These are phyloP conservation scores for Aethes cnicana DNA, from an alignment of 2,888 invertebrate species.

Conservation along the genomic window DNA sequence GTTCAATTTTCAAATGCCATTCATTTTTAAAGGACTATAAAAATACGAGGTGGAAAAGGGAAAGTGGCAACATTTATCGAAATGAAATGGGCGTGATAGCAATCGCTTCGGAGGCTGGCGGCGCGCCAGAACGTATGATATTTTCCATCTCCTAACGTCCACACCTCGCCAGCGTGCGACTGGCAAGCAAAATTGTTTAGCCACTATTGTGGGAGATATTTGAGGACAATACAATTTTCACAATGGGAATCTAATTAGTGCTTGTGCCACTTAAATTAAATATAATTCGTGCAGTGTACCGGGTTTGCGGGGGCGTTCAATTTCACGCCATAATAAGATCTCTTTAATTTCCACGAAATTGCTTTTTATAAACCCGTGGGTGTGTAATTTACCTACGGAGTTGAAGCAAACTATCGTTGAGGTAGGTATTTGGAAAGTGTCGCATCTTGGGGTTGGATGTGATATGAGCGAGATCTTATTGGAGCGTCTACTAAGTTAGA, in stretches of 20 bases:
- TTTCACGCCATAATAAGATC: slow-evolving; percentile 65
- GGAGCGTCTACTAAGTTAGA: slow-evolving; percentile 48
- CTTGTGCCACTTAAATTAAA: slow-evolving; percentile 30
- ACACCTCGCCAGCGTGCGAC: slow-evolving; percentile 11
- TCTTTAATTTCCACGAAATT: slow-evolving; percentile 38
- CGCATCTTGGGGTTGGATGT: slow-evolving; percentile 31
- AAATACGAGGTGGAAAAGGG: slow-evolving; percentile 19
- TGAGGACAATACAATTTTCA: slow-evolving; percentile 2
- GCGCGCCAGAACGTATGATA: slow-evolving; percentile 42
- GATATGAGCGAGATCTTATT: slow-evolving; percentile 61
- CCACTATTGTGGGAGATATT: slow-evolving; percentile 15
- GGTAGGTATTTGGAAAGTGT: too few relatives aligned
- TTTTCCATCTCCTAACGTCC: slow-evolving; percentile 42
- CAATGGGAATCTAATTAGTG: slow-evolving; percentile 22
- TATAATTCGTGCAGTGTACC: slow-evolving; percentile 46
- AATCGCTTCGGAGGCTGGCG: slow-evolving; percentile 52
- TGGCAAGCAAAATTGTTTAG: slow-evolving; percentile 29
- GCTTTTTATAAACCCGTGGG: too few relatives aligned
- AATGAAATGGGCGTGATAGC: slow-evolving; percentile 44
- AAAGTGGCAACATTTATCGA: slow-evolving; percentile 23
- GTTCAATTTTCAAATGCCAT: slow-evolving; percentile 16
- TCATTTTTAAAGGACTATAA: slow-evolving; percentile 27
- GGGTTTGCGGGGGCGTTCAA: slow-evolving; percentile 26
- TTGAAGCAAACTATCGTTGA: too few relatives aligned
- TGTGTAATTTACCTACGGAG: too few relatives aligned